Evolutionary conservation across 2,888 invertebrate species (phyloP).

Genomic region (Acleris cristana): DNA sequence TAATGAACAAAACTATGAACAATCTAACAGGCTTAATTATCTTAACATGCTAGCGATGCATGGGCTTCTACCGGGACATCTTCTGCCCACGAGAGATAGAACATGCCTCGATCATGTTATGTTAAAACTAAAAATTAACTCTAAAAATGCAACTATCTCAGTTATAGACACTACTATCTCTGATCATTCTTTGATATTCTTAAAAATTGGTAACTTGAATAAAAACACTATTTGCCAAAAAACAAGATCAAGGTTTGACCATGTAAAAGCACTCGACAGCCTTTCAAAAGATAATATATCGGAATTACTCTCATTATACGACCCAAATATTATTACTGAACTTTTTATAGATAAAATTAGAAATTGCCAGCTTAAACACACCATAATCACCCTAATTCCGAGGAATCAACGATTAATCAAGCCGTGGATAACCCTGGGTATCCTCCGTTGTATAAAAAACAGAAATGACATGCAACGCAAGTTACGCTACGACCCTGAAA

Average conservation of each 20-base stretch:
- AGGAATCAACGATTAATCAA: not conserved
- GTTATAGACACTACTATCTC: not conserved
- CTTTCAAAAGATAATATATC: not conserved
- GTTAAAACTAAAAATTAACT: not conserved
- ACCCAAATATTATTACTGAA: not conserved
- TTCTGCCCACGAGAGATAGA: not conserved
- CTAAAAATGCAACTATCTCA: not conserved
- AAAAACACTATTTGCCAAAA: not conserved
- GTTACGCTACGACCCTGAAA: not conserved
- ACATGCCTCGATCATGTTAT: not conserved
- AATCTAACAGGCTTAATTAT: not conserved
- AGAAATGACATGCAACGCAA: not conserved
- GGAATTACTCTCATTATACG: not conserved
- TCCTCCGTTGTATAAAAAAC: too few relatives aligned
- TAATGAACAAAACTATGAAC: not conserved
- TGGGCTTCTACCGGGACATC: not conserved
- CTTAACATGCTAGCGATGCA: not conserved
- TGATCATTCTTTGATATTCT: not conserved
- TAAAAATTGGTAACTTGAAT: not conserved
- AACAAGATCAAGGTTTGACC: not conserved
- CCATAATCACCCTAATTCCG: not conserved
- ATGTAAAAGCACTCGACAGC: not conserved
- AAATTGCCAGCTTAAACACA: not conserved
- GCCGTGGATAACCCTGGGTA: not conserved
- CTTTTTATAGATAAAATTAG: not conserved